Percentiles rank a stretch among this genome's conserved stretches.
Evolutionary conservation across 2,797 vertebrate species (phyloP).

Genomic region (Triplophysa bombifrons): DNA sequence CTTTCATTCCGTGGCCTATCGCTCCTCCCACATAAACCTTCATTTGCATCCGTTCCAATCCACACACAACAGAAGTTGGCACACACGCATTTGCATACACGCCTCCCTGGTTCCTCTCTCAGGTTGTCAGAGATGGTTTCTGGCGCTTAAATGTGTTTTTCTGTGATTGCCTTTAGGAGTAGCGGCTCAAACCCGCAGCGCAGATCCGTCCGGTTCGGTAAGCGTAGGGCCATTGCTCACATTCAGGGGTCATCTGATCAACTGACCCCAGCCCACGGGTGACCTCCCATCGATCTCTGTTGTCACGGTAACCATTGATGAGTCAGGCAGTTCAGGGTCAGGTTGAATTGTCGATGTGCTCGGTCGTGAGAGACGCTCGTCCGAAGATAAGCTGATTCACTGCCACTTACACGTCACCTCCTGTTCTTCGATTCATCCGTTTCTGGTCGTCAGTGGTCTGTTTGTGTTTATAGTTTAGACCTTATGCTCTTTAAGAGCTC

Average conservation of each 20-base stretch:
- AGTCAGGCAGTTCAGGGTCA: slow-evolving; percentile 4
- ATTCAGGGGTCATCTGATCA: slow-evolving; percentile 25
- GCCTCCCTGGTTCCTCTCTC: neutral
- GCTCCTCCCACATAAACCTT: slow-evolving; percentile 38
- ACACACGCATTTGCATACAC: slow-evolving; percentile 42
- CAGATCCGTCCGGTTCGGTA: neutral
- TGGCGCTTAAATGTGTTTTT: slow-evolving; percentile 38
- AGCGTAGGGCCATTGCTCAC: neutral
- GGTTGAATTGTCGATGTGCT: slow-evolving; percentile 7
- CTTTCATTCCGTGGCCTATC: slow-evolving; percentile 7
- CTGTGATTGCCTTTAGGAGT: slow-evolving; percentile 26
- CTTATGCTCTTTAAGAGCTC: slow-evolving; percentile 15
- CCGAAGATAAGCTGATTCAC: slow-evolving; percentile 26
- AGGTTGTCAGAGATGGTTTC: slow-evolving; percentile 45
- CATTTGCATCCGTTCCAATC: slow-evolving; percentile 49
- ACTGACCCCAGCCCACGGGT: neutral
- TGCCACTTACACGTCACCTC: slow-evolving; percentile 1
- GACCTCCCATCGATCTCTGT: slow-evolving; percentile 17
- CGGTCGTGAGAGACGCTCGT: neutral
- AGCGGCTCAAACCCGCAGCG: slow-evolving; percentile 4
- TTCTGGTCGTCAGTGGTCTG: slow-evolving; percentile 1
- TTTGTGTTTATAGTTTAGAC: slow-evolving; percentile 6
- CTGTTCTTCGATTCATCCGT: slow-evolving; percentile 8
- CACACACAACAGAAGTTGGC: slow-evolving; percentile 41
- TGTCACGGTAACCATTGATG: slow-evolving; percentile 17